These are phyloP conservation scores for Petrolisthes cinctipes DNA, from an alignment of 2,888 invertebrate species.

Conservation along the genomic window DNA sequence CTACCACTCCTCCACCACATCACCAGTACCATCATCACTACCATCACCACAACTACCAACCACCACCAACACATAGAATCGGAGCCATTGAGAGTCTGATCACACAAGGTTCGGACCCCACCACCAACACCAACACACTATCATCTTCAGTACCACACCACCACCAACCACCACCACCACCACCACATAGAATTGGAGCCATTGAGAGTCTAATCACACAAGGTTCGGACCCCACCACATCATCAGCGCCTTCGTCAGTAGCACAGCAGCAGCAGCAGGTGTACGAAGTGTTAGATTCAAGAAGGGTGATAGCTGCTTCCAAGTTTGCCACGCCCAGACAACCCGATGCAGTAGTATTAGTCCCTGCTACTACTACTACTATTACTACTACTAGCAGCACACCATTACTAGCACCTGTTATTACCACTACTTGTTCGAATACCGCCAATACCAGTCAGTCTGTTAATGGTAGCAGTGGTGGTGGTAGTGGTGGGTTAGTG, in stretches of 20 bases:
- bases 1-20: no score
- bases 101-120: constrained; percentile 27
- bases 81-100: constrained; percentile 65
- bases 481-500: constrained; percentile 2
- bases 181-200: constrained; percentile 58
- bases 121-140: no score
- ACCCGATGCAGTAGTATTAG: constrained; percentile 72
- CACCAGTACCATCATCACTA: no score
- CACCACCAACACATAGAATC: constrained; percentile 20
- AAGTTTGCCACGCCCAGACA: constrained; percentile 84
- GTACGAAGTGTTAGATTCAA: constrained; percentile 57
- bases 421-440: no score
- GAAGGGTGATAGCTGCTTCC: constrained; percentile 77
- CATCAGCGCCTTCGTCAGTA: background rate
- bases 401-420: background rate
- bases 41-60: no score
- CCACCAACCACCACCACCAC: no score
- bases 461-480: constrained; percentile 21
- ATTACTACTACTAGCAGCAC: background rate
- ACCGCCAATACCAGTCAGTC: constrained; percentile 1
- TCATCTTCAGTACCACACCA: no score
- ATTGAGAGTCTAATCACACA: constrained; percentile 62
- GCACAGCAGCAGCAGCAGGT: constrained; percentile 11
- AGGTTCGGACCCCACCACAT: constrained; percentile 5
- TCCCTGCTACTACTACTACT: constrained; percentile 1